Conservation (phyloP, 2,113 vertebrate species). For the Platycercus adscitus region DNA sequence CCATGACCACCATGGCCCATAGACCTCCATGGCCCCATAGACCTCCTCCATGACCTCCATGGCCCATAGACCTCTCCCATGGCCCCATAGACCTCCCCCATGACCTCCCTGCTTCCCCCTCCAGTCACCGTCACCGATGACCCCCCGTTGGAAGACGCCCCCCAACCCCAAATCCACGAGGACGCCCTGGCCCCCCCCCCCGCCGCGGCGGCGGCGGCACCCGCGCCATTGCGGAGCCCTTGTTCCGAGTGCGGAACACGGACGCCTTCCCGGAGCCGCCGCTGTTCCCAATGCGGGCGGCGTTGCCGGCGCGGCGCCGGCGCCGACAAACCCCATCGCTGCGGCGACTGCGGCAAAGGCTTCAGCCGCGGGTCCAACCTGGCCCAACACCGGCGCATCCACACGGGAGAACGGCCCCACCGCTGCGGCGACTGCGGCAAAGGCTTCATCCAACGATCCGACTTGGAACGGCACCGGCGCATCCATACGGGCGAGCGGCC, state of each 20-base stretch:
- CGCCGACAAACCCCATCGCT: conserved; percentile 14
- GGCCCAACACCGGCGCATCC: conserved; percentile 43
- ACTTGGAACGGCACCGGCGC: conserved; percentile 24
- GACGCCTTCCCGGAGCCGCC: not conserved
- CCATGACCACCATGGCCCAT: no score
- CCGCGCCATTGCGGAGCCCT: not conserved
- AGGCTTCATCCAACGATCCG: conserved; percentile 16
- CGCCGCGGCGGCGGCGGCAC: no score
- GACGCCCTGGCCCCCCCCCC: not conserved
- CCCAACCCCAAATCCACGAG: not conserved
- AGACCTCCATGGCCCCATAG: no score
- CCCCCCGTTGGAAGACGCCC: not conserved
- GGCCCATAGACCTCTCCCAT: no score
- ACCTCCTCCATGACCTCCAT: no score
- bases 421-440: not conserved
- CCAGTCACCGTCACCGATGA: no score
- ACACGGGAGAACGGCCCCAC: conserved; percentile 35
- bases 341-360: conserved; percentile 29
- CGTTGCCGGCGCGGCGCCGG: conserved; percentile 40
- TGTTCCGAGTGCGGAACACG: not conserved
- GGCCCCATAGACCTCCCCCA: no score
- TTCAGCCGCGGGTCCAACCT: conserved; percentile 60
- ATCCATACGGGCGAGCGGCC: conserved; percentile 24
- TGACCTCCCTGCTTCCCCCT: no score
- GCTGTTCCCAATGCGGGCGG: conserved; percentile 24